Conservation (phyloP, 1,140 invertebrate genomes). For the Hirudo medicinalis region DNA sequence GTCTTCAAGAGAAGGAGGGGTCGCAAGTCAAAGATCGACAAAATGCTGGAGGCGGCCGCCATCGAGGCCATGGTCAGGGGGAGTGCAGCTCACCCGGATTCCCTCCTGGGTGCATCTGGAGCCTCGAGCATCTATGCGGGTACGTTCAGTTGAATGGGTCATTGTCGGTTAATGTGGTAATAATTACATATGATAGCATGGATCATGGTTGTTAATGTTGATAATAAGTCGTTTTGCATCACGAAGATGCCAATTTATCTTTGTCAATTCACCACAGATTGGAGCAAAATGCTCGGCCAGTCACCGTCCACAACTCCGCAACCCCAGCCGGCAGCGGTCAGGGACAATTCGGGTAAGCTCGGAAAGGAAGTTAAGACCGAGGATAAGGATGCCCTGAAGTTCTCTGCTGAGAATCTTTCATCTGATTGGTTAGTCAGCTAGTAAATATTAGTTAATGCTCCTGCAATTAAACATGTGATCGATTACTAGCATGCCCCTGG, state of each 20-base stretch:
- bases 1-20: conserved; percentile 25
- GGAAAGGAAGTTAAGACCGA: background rate
- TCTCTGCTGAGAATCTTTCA: background rate
- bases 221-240: too few relatives aligned
- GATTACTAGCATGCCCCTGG: background rate
- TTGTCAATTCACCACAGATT: background rate
- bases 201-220: too few relatives aligned
- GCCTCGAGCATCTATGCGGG: too few relatives aligned
- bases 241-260: too few relatives aligned
- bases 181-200: too few relatives aligned
- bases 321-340: too few relatives aligned
- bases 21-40: conserved; percentile 36
- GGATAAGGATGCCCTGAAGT: background rate
- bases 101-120: too few relatives aligned
- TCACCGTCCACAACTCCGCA: background rate
- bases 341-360: background rate
- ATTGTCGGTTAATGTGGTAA: too few relatives aligned
- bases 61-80: conserved; percentile 15
- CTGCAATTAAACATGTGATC: too few relatives aligned
- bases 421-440: background rate
- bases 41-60: conserved; percentile 31
- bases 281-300: background rate
- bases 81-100: background rate
- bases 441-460: background rate
- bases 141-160: too few relatives aligned